Percentiles rank a stretch among this genome's conserved stretches.
phyloP scores from a whole-genome alignment of 2,113 vertebrate genomes.

The Fregetta grallaria region DNA sequence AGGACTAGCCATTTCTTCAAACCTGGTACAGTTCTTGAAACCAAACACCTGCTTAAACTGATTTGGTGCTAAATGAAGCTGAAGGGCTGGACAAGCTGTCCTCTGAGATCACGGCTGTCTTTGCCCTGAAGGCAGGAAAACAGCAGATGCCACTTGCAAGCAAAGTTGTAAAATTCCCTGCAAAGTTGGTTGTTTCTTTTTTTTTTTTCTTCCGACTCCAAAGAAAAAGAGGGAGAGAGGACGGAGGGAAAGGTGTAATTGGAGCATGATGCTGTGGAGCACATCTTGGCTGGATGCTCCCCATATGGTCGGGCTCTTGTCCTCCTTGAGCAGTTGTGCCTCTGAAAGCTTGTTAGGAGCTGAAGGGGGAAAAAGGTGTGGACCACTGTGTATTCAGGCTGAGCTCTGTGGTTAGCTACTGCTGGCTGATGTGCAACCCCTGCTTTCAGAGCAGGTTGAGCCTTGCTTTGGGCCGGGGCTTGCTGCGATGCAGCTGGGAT shows the following conservation, averaged over 20 bases:
- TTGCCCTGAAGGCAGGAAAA: neutral
- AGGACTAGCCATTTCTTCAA: neutral
- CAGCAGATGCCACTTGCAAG: neutral
- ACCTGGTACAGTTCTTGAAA: neutral
- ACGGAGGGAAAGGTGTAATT: neutral
- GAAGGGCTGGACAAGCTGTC: neutral
- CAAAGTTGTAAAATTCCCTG: neutral
- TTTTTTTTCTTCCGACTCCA: neutral
- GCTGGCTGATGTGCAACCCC: neutral
- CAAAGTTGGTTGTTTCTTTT: fast-evolving
- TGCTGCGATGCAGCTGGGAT: neutral
- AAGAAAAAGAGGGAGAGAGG: fast-evolving
- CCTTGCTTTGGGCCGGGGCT: neutral
- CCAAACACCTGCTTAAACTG: neutral
- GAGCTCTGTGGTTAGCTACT: neutral
- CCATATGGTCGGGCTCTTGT: fast-evolving
- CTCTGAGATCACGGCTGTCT: neutral
- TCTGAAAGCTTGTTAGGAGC: neutral
- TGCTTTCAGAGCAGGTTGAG: neutral
- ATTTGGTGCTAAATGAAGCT: neutral
- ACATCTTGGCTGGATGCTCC: neutral
- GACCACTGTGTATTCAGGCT: fast-evolving
- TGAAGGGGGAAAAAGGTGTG: fast-evolving
- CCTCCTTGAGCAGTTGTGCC: fast-evolving
- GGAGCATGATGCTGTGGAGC: fast-evolving